These are phyloP conservation scores for Protobothrops mucrosquamatus DNA, from an alignment of 2,113 vertebrate genomes.

Conservation along the genomic window DNA sequence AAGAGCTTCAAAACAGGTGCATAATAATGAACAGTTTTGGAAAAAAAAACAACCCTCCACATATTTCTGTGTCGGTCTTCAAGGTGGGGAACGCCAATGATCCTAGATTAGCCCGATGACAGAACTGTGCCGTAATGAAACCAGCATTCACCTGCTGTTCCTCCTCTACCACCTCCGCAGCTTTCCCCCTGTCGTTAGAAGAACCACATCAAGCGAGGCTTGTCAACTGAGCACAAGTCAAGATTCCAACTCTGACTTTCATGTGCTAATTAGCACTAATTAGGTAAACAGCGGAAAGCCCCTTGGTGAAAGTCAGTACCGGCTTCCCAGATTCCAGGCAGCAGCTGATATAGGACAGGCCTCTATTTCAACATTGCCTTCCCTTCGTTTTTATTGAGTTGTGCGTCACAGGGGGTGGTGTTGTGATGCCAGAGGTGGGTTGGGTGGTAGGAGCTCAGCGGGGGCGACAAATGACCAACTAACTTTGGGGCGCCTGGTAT, in stretches of 20 bases:
- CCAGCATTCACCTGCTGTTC: not conserved
- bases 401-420: no score
- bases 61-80: not conserved
- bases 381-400: not conserved
- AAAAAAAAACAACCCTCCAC: not conserved
- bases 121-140: not conserved
- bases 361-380: not conserved
- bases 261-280: not conserved
- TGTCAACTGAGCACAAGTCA: not conserved
- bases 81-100: not conserved
- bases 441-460: not conserved
- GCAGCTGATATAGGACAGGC: not conserved
- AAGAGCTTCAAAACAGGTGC: not conserved
- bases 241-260: not conserved
- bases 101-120: not conserved
- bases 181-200: not conserved
- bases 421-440: not conserved
- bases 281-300: not conserved
- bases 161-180: rapidly evolving
- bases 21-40: not conserved
- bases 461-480: not conserved
- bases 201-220: not conserved
- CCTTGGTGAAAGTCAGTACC: not conserved
- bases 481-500: not conserved
- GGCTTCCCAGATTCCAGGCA: not conserved